Base-by-base conservation (phyloP, 2,113 vertebrate species). In the Halichoerus grypus region DNA sequence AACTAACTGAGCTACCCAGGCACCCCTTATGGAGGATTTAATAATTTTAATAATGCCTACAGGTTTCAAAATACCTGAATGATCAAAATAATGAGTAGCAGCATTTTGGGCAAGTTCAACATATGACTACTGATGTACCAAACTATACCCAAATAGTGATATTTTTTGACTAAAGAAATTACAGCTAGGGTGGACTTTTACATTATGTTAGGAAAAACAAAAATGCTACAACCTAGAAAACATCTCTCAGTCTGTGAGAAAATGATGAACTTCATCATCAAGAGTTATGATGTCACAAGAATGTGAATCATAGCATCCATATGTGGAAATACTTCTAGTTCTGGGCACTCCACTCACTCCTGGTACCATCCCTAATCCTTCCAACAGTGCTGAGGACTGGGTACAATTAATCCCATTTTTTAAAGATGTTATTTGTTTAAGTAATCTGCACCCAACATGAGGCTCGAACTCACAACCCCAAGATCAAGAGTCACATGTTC, bases 101-200 rank as follows among this genome's bases (percentile, higher is more conserved):
- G 33, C 28, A 82, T 82, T 57, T 76, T 59, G 1, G 2, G n/a
- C 33, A 65, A 77, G 51, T 91, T 94, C 51, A 82, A 51, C 4
- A 42, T 61, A 69, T 76, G 24, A 91, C 49, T n/a, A 19, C 49
- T 88, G 53, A 46, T 88, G 12, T 85, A 84, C 81, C 63, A 76
- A 63, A 86, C 19, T 88, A 14, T 28, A 71, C 16, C 28, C 21
- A 79, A 33, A 42, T 49, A 19, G 1, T 76, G 19, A 36, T 46
- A 24, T 4, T 39, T 42, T 87, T 36, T 85, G 19, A 72, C 18
- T 31, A 18, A 42, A 61, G 57, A 33, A 33, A 90, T 63, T 88
- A 88, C 65, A 72, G 53, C 14, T 55, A 72, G 12, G 28, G 19
- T 42, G 33, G 15, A 65, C 9, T 57, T 91, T 49, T 65, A 57